Percentiles rank a stretch among this genome's conserved stretches.
Evolutionary conservation across 1,140 invertebrate genomes (phyloP).

Genomic region (Pogonomyrmex barbatus): DNA sequence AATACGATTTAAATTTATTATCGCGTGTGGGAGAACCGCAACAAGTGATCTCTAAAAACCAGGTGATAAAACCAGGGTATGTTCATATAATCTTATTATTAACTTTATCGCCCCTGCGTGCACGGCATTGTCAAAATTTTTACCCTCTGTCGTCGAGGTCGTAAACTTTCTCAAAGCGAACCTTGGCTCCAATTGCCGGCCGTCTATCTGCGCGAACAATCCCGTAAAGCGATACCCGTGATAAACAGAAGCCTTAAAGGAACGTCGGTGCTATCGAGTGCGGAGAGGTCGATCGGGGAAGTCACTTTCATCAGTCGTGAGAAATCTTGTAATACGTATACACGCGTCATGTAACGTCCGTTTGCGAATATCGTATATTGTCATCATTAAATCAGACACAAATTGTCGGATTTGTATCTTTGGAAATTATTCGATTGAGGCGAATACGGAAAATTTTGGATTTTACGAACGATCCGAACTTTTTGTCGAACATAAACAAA

Average conservation of each 20-base stretch:
- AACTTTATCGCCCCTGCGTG: constrained; percentile 33
- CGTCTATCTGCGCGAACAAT: constrained; percentile 47
- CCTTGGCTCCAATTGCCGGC: constrained; percentile 48
- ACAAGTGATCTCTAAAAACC: not conserved
- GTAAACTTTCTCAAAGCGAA: constrained; percentile 56
- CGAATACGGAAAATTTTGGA: not conserved
- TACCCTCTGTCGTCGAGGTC: constrained; percentile 38
- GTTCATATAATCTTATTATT: constrained; percentile 13
- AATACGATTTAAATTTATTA: constrained; percentile 35
- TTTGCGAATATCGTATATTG: constrained; percentile 30
- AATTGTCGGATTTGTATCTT: not conserved
- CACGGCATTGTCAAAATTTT: constrained; percentile 31
- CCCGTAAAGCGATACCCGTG: constrained; percentile 57
- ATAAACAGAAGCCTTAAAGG: constrained; percentile 62
- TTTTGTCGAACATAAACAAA: not conserved
- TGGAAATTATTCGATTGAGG: too few species aligned
- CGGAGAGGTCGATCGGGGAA: constrained; percentile 45
- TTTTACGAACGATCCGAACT: not conserved
- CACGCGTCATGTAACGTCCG: not conserved
- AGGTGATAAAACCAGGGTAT: not conserved
- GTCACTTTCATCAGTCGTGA: constrained; percentile 46
- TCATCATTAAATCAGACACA: constrained; percentile 4
- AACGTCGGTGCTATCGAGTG: constrained; percentile 35
- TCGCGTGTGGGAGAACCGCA: not conserved
- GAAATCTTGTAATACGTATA: constrained; percentile 7